phyloP scores from a whole-genome alignment of 2,888 invertebrate genomes.

The Microplitis deprimator region DNA sequence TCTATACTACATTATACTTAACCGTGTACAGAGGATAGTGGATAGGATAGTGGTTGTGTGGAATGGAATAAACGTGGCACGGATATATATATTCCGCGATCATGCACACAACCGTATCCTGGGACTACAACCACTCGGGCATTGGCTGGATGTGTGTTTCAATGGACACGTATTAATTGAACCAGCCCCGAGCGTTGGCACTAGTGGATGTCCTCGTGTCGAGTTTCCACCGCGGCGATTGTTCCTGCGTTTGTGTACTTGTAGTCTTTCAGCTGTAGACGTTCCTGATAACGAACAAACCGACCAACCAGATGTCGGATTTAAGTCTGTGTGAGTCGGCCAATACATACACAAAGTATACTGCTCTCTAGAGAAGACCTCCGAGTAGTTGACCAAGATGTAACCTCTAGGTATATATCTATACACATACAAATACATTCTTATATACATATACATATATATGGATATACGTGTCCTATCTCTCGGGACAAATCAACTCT shows the following conservation, averaged over 20 bases:
- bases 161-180: constrained; percentile 70
- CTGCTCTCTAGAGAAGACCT: constrained; percentile 14
- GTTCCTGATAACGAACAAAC: constrained; percentile 31
- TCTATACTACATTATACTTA: constrained; percentile 21
- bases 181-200: constrained; percentile 64
- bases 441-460: constrained; percentile 16
- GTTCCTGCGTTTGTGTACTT: constrained; percentile 50
- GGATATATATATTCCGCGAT: constrained; percentile 4
- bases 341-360: neutral
- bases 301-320: neutral
- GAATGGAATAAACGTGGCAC: constrained; percentile 20
- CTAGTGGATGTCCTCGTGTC: constrained; percentile 69
- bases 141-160: constrained; percentile 46
- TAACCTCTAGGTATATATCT: constrained; percentile 7
- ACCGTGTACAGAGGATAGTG: neutral
- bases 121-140: constrained; percentile 45
- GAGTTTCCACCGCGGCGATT: constrained; percentile 68
- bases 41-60: constrained; percentile 25
- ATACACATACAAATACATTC: neutral
- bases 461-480: constrained; percentile 23
- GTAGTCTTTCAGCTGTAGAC: constrained; percentile 28
- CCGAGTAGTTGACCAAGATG: constrained; percentile 32
- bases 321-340: constrained; percentile 7
- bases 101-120: constrained; percentile 44
- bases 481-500: constrained; percentile 6